Base-by-base conservation (phyloP, 2,888 invertebrate species). In the Antitype chi region DNA sequence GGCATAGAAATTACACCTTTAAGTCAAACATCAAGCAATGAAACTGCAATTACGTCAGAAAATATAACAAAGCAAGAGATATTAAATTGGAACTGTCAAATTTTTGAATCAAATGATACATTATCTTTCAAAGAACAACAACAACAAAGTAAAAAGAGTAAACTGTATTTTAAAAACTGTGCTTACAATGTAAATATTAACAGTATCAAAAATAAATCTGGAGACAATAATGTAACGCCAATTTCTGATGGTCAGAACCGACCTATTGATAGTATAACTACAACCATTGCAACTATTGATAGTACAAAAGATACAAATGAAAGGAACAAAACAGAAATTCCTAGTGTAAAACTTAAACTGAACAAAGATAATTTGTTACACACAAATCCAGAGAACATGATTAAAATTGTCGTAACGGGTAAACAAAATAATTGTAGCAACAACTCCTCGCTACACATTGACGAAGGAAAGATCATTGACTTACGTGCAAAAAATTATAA, bases 81-180 rank as follows among this genome's bases (percentile, higher is more conserved):
- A 6, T 32, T 25, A 0, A 68, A 17, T 70, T 73, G 69, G 72
- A 53, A 68, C 53, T 81, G 81, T 59, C 8, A 60, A 6, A 55
- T 77, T 17, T 28, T 55, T 15, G 15, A 70, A 28, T 32, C n/a
- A 20, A 60, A 75, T 64, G 11, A 57, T 8, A 15, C 53, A 38
- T 28, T 66, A 47, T 20, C 49, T 49, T 20, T 6, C 28, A 59
- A 64, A n/a, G 20, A 59, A 49, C 32, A 49, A 25, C 15, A 59
- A 49, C 32, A 49, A 25, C 17, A 15, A 0, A 32, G 9, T 32
- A 9, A 28, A n/a, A 52, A 49, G 3, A 55, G 32, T 4, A 25
- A 70, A 32, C 38, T 79, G n/a, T 3, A 66, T 72, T 82, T 82
- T 20, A 53, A 32, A 20, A 69, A 72, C n/a, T 82, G 82, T 66